Evolutionary conservation across 2,888 invertebrate species (phyloP).

Genomic region (Galerucella nymphaeae): DNA sequence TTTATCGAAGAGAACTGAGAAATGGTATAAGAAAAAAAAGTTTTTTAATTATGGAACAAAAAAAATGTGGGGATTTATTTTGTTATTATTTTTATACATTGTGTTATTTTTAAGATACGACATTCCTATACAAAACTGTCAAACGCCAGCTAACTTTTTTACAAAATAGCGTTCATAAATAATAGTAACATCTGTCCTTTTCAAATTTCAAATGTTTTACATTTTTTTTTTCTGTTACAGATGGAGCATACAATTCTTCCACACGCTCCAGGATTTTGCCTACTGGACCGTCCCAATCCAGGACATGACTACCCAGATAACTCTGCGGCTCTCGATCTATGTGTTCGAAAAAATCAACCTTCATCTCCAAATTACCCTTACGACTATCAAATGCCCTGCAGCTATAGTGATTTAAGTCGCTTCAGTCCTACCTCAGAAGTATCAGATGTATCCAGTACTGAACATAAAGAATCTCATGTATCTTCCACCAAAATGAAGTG

Average conservation of each 20-base stretch:
- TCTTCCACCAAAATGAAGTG: slow-evolving; percentile 61
- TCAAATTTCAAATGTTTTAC: slow-evolving; percentile 11
- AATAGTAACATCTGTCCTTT: neutral
- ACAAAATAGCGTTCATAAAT: too few relatives aligned
- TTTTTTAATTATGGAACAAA: too few relatives aligned
- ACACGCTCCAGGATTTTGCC: slow-evolving; percentile 26
- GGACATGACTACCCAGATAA: slow-evolving; percentile 27
- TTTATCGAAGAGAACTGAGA: too few relatives aligned
- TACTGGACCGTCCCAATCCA: slow-evolving; percentile 17
- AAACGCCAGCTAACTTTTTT: too few relatives aligned
- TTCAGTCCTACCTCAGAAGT: slow-evolving; percentile 44
- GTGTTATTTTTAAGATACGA: too few relatives aligned
- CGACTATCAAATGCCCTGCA: slow-evolving; percentile 26
- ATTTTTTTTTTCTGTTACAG: slow-evolving; percentile 37
- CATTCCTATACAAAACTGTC: too few relatives aligned
- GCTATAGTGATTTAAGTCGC: slow-evolving; percentile 15
- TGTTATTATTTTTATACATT: too few relatives aligned
- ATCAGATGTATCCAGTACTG: slow-evolving; percentile 51
- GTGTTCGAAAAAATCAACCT: slow-evolving; percentile 46
- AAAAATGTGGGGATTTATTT: too few relatives aligned
- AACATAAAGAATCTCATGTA: slow-evolving; percentile 30
- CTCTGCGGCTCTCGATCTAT: slow-evolving; percentile 53
- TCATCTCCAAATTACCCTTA: slow-evolving; percentile 45
- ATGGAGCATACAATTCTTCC: slow-evolving; percentile 35
- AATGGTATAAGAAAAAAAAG: too few relatives aligned